Base-by-base conservation (phyloP, 2,113 vertebrate species). In the Euleptes europaea region DNA sequence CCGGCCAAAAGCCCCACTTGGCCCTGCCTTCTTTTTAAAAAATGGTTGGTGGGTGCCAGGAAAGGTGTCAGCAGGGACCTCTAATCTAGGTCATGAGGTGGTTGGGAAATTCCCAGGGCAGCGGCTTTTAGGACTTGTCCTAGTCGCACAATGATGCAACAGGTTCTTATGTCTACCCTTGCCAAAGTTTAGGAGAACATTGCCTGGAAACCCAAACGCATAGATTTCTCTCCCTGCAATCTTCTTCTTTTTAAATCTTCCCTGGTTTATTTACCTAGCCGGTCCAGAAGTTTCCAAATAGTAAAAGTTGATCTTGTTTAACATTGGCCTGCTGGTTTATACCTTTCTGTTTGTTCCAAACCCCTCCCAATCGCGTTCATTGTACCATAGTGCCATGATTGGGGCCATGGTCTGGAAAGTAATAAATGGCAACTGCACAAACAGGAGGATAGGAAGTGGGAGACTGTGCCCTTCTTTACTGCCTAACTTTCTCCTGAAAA, bases 211-310 rank as follows among this genome's bases (percentile, higher is more conserved):
- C 26, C 10, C 21, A 84, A 78, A 21, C 47, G 67, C 65, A 77
- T 49, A 81, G 31, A 4, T 23, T 49, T 70, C 78, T 84, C 5
- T 86, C n/a, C 76, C 69, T 63, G 63, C 80, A 82, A 82, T 51
- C 13, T 38, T 74, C 66, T 0, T 75, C 84, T 60, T 63, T 60
- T 19, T 15, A 74, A 88, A 83, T 17, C 13, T 79, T 49, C 81
- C 47, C 42, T 42, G 0, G 0, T 57, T 88, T 86, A 40, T 84
- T 44, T 83, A 19, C 0, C 0, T 49, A 67, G 44, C 60, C 47
- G 82, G 63, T 38, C 13, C 47, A 17, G 49, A 70, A 78, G 31
- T 47, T 89, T 86, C 81, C 75, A 76, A 70, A 49, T 38, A 21
- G 28, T 26, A 9, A 26, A 78, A 63, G 40, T 10, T 10, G n/a